Conservation (phyloP, 2,888 invertebrate genomes). For the Chrysomela aeneicollis region DNA sequence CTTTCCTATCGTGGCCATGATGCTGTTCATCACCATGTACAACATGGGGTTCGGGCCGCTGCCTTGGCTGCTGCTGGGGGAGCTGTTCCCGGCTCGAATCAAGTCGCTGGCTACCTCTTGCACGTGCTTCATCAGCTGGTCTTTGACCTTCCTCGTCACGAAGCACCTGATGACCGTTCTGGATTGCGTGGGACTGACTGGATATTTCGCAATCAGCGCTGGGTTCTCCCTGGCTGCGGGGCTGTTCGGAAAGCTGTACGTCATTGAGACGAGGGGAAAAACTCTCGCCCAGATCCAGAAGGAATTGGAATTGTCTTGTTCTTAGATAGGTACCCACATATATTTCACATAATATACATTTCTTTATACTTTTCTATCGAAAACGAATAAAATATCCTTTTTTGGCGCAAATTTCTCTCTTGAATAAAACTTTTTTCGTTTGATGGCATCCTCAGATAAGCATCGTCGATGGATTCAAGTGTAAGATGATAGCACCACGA, state of each 20-base stretch:
- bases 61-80: slow-evolving; percentile 83
- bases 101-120: slow-evolving; percentile 68
- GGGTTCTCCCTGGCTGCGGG: slow-evolving; percentile 34
- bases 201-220: slow-evolving; percentile 44
- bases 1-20: slow-evolving; percentile 74
- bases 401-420: too few relatives aligned
- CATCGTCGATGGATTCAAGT: too few relatives aligned
- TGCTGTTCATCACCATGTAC: slow-evolving; percentile 76
- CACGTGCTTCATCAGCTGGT: slow-evolving; percentile 6
- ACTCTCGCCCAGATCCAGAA: slow-evolving; percentile 43
- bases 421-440: too few relatives aligned
- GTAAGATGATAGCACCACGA: too few relatives aligned
- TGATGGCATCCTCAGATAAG: too few relatives aligned
- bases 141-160: slow-evolving; percentile 53
- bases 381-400: too few relatives aligned
- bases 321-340: too few relatives aligned
- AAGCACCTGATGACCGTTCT: slow-evolving; percentile 42
- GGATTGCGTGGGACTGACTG: slow-evolving; percentile 39
- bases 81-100: slow-evolving; percentile 76
- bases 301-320: background rate
- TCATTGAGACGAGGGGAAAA: slow-evolving; percentile 50
- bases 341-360: too few relatives aligned
- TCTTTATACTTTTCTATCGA: too few relatives aligned
- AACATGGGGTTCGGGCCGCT: slow-evolving; percentile 76
- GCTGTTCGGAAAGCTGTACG: slow-evolving; percentile 38